Evolutionary conservation across 2,113 vertebrate species (phyloP), one percentile per base, ranked within the genome.

Genomic region (Leptodactylus fuscus): DNA sequence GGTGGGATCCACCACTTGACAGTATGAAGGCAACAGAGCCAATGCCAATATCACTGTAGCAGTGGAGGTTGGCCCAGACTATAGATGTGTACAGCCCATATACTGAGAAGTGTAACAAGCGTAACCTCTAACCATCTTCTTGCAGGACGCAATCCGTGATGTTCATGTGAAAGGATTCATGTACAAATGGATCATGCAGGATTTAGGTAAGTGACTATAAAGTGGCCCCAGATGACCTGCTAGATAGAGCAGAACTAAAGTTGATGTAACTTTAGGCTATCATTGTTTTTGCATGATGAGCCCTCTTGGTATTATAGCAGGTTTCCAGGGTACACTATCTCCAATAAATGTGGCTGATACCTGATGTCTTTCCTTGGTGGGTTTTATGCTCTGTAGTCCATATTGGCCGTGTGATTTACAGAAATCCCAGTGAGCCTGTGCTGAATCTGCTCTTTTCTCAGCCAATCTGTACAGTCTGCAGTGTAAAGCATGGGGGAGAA

Each of bases 171-270:
- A 95, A 89, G 95, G 95, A 51, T 95, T 91, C 88, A 96, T 96
- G 95, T 96, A 96, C 92, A 96, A 95, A 71, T 96, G 95, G 95
- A 89, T 96, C 81, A 95, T 95, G 94, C 93, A 95, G 85, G 95
- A 96, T 88, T 87, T 96, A 0, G 89, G 95, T 96, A 87, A 92
- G 94, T 90, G 10, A 48, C 44, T n/a, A 2, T 20, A 9, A 29
- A 15, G 60, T 65, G 62, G 58, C 24, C 12, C 24, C 15, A 32
- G 16, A 18, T 32, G 1, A 65, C 62, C 62, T 18, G 27, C 18
- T 1, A 7, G 20, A 20, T 36, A 36, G 36, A 36, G 32, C 65
- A 20, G 32, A 22, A 16, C 32, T 69, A 20, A 16, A 38, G 22
- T n/a, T 55, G 51, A 6, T 22, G 1, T 7, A 51, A 22, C 10